Conservation (phyloP, 2,797 vertebrate genomes). For the Okamejei kenojei region DNA sequence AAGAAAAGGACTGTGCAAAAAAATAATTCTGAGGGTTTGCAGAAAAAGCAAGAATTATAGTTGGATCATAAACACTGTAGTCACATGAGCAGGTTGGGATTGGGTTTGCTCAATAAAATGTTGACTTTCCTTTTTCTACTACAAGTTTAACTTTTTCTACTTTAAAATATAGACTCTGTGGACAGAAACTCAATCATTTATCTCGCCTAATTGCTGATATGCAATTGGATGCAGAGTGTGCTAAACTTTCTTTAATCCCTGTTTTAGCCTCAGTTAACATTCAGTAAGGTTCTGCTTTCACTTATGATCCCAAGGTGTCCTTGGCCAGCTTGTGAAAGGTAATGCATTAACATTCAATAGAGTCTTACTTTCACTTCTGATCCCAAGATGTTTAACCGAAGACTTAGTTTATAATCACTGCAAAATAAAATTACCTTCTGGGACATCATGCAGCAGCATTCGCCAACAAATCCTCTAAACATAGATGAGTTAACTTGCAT, state of each 20-base stretch:
- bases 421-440: conserved; percentile 64
- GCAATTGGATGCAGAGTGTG: neutral
- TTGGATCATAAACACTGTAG: too few relatives aligned
- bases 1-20: too few relatives aligned
- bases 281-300: neutral
- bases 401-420: conserved; percentile 64
- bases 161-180: neutral
- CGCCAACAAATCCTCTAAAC: conserved; percentile 82
- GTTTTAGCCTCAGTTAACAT: conserved; percentile 48
- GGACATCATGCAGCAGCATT: conserved; percentile 79
- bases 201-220: conserved; percentile 1
- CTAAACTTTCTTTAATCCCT: neutral
- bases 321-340: conserved; percentile 58
- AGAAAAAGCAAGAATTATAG: too few relatives aligned
- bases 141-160: neutral
- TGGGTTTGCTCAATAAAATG: neutral
- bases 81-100: too few relatives aligned
- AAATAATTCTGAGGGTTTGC: too few relatives aligned
- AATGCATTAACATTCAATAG: conserved; percentile 70
- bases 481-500: conserved; percentile 90
- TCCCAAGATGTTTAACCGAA: conserved; percentile 85
- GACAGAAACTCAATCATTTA: neutral
- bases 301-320: conserved; percentile 51
- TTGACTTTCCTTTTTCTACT: too few relatives aligned
- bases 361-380: conserved; percentile 72